phyloP scores from a whole-genome alignment of 2,113 vertebrate species.

The Polypterus bichir region DNA sequence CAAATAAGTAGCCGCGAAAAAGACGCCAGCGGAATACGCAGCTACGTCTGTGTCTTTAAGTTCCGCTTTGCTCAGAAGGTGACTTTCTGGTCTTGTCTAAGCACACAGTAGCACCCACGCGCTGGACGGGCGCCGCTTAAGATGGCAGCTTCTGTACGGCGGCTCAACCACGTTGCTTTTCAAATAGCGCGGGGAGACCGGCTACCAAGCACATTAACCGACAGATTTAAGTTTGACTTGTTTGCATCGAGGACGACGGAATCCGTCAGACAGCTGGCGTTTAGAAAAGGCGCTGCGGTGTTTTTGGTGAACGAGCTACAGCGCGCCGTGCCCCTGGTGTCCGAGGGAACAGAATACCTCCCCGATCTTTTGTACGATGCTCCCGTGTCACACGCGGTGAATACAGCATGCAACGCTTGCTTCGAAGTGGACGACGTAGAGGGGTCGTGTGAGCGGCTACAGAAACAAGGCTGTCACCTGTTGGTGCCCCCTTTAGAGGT shows the following conservation, averaged over 20 bases:
- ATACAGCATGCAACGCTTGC: conserved; percentile 76
- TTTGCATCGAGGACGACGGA: conserved; percentile 51
- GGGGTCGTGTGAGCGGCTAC: conserved; percentile 41
- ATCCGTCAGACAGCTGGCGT: conserved; percentile 55
- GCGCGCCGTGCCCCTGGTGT: background rate
- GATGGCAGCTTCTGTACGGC: conserved; percentile 63
- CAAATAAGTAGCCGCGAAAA: too few relatives aligned
- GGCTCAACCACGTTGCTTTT: conserved; percentile 71
- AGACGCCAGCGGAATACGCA: too few relatives aligned
- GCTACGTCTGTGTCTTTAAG: too few relatives aligned
- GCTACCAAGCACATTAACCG: conserved; percentile 51
- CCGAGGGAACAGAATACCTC: background rate
- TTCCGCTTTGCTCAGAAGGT: too few relatives aligned
- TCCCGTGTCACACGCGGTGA: conserved; percentile 36
- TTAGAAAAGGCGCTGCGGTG: conserved; percentile 53
- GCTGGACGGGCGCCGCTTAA: conserved; percentile 26
- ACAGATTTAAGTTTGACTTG: conserved; percentile 59
- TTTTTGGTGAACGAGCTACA: conserved; percentile 65
- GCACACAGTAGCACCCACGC: too few relatives aligned
- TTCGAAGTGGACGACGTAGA: conserved; percentile 70
- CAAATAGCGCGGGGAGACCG: conserved; percentile 56
- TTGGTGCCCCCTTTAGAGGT: conserved; percentile 58
- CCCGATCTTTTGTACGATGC: conserved; percentile 47
- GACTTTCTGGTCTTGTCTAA: too few relatives aligned
- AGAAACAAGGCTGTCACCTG: conserved; percentile 51